Percentiles rank a stretch among this genome's conserved stretches.
Evolutionary conservation across 2,113 vertebrate species (phyloP).

Genomic region (Junco hyemalis): DNA sequence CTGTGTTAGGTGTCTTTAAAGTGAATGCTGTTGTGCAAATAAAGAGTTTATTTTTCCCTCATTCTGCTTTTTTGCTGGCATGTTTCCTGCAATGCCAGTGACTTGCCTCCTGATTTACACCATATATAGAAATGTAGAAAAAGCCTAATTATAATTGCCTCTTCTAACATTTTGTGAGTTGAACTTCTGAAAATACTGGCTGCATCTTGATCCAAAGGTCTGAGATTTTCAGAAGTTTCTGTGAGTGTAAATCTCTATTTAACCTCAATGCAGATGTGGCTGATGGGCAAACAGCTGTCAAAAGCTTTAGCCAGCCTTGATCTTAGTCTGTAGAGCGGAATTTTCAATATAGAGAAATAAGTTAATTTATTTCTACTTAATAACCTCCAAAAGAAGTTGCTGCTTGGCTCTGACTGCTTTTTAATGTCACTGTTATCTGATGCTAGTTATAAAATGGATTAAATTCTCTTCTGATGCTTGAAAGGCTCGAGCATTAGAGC

Average conservation of each 20-base stretch:
- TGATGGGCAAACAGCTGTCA: background rate
- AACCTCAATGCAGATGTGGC: background rate
- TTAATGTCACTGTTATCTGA: slow-evolving; percentile 45
- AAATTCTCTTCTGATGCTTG: slow-evolving; percentile 30
- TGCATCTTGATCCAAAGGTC: background rate
- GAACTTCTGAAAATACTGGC: background rate
- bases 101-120: background rate
- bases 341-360: slow-evolving; percentile 22
- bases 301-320: background rate
- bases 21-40: background rate
- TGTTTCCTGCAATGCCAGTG: background rate
- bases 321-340: background rate
- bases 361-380: slow-evolving; percentile 54
- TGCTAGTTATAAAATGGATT: slow-evolving; percentile 32
- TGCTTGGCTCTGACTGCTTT: background rate
- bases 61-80: background rate
- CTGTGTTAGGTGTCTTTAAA: background rate
- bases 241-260: background rate
- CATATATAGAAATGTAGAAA: background rate
- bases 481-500: slow-evolving; percentile 23
- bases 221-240: background rate
- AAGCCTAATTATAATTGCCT: background rate
- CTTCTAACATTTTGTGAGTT: background rate
- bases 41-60: background rate
- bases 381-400: slow-evolving; percentile 31